phyloP scores from a whole-genome alignment of 2,888 invertebrate genomes.

The Cordilura impudica region DNA sequence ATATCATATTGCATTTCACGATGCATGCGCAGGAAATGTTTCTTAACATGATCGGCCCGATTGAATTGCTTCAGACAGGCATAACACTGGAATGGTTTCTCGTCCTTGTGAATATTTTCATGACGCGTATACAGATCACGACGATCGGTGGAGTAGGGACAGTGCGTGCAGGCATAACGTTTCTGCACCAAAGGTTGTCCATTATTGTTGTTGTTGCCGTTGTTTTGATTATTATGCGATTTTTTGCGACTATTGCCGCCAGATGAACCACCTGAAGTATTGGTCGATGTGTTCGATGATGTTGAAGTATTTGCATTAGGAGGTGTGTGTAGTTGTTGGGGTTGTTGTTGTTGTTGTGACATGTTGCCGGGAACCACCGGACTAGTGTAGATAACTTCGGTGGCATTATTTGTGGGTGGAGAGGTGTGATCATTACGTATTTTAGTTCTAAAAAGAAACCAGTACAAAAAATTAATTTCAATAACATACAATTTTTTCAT shows the following conservation, averaged over 20 bases:
- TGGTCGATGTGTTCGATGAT: slow-evolving; percentile 67
- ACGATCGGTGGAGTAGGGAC: slow-evolving; percentile 94
- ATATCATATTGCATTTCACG: slow-evolving; percentile 92
- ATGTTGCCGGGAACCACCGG: slow-evolving; percentile 71
- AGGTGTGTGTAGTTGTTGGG: slow-evolving; percentile 68
- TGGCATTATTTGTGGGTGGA: slow-evolving; percentile 46
- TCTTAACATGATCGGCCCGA: slow-evolving; percentile 95
- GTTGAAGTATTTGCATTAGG: slow-evolving; percentile 67
- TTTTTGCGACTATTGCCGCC: slow-evolving; percentile 69
- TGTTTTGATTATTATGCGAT: slow-evolving; percentile 63
- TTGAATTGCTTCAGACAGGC: slow-evolving; percentile 95
- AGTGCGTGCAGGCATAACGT: slow-evolving; percentile 91
- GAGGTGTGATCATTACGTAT: slow-evolving; percentile 74
- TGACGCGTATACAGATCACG: slow-evolving; percentile 94
- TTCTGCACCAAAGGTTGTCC: slow-evolving; percentile 79
- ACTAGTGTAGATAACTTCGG: slow-evolving; percentile 74
- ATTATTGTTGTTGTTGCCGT: slow-evolving; percentile 67
- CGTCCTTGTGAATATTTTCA: slow-evolving; percentile 95
- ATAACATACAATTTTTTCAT: too few relatives aligned
- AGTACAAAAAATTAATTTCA: not conserved
- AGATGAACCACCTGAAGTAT: slow-evolving; percentile 54
- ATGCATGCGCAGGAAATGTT: slow-evolving; percentile 95
- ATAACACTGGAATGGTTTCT: slow-evolving; percentile 96
- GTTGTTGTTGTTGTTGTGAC: slow-evolving; percentile 63
- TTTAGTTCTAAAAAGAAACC: slow-evolving; percentile 65